Evolutionary conservation across 2,113 vertebrate genomes (phyloP).

Genomic region (Lasiurus borealis): DNA sequence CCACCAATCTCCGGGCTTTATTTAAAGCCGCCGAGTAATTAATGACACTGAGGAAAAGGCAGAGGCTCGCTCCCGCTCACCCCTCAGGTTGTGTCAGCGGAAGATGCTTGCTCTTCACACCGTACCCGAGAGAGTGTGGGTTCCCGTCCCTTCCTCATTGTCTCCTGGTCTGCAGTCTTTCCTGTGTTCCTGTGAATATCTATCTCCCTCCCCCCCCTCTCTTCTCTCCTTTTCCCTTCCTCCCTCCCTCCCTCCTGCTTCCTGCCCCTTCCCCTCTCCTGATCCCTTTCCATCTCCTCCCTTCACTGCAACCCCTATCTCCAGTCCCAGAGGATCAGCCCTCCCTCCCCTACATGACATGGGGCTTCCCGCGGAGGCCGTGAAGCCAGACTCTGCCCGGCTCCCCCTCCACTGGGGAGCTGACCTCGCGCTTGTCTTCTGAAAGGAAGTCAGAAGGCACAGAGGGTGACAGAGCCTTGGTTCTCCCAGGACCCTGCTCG

Average conservation of each 20-base stretch:
- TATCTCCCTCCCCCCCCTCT: neutral
- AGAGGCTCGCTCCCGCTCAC: neutral
- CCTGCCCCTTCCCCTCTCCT: neutral
- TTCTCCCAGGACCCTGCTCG: neutral
- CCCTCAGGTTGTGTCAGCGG: neutral
- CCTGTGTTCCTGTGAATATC: neutral
- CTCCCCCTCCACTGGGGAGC: neutral
- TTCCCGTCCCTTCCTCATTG: neutral
- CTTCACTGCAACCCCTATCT: rapidly evolving
- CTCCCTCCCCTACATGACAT: neutral
- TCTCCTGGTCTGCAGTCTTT: neutral
- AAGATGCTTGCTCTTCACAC: neutral
- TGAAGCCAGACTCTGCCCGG: neutral
- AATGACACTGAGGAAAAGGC: slow-evolving; percentile 72
- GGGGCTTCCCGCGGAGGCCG: rapidly evolving
- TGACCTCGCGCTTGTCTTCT: neutral
- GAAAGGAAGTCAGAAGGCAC: neutral
- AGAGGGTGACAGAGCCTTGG: neutral
- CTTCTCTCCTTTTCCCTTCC: neutral
- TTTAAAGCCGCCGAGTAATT: slow-evolving; percentile 84
- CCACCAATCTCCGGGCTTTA: slow-evolving; percentile 74
- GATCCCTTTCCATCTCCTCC: neutral
- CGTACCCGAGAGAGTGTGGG: rapidly evolving
- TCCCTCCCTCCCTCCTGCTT: neutral
- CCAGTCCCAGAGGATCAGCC: neutral